phyloP scores from a whole-genome alignment of 2,888 invertebrate species.

The Tholera decimalis region DNA sequence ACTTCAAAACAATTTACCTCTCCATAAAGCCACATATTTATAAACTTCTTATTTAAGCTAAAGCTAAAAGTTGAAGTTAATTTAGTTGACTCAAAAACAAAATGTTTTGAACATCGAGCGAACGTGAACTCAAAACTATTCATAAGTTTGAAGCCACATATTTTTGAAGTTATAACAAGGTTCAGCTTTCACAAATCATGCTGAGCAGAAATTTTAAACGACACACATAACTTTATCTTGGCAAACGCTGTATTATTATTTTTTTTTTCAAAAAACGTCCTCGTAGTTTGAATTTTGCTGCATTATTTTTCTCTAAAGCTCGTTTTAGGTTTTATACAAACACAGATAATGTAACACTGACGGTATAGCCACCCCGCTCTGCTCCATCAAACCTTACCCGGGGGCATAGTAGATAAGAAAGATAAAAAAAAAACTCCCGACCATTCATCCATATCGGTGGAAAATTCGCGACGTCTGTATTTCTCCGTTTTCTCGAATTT shows the following conservation, averaged over 20 bases:
- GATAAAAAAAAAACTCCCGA: conserved; percentile 48
- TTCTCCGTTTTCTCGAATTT: conserved; percentile 51
- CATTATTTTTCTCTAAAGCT: neutral
- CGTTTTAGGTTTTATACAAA: conserved; percentile 16
- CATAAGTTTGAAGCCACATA: conserved; percentile 21
- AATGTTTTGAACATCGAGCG: conserved; percentile 6
- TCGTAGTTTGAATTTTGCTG: neutral
- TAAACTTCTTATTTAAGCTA: neutral
- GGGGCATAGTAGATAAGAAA: conserved; percentile 44
- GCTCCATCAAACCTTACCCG: conserved; percentile 46
- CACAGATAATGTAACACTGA: conserved; percentile 24
- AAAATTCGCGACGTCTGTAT: conserved; percentile 58
- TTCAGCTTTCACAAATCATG: conserved; percentile 5
- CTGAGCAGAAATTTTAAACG: neutral
- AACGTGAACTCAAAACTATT: conserved; percentile 19
- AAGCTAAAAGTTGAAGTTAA: neutral
- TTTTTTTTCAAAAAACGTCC: too few relatives aligned
- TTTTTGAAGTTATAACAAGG: conserved; percentile 40
- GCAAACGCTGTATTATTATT: neutral
- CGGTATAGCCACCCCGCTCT: conserved; percentile 1
- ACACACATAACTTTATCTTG: conserved; percentile 5
- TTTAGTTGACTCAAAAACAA: conserved; percentile 7
- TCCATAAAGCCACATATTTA: too few relatives aligned
- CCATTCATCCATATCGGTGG: conserved; percentile 59
- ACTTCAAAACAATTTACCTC: too few relatives aligned